Percentiles rank a stretch among this genome's conserved stretches.
These are phyloP conservation scores for Esox masquinongy DNA, from an alignment of 2,797 vertebrate genomes.

Conservation along the genomic window DNA sequence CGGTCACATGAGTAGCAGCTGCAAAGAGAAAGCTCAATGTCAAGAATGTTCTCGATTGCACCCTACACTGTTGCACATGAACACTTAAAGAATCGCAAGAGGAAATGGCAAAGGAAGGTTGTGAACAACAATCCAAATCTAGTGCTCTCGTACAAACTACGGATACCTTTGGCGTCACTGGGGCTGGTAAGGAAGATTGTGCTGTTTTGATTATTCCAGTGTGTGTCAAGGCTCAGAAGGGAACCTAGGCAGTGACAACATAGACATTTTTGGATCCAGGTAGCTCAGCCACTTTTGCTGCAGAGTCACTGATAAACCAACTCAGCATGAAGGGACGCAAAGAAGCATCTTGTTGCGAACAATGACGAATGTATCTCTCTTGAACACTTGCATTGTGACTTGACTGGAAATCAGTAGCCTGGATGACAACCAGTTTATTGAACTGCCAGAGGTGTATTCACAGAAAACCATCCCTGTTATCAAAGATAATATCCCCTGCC, in stretches of 20 bases:
- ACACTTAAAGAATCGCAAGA: background rate
- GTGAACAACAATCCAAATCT: conserved; percentile 10
- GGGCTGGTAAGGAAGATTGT: conserved; percentile 27
- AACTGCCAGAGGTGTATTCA: conserved; percentile 14
- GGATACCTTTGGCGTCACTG: conserved; percentile 17
- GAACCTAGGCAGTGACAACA: conserved; percentile 24
- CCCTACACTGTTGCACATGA: conserved; percentile 9
- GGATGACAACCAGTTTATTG: conserved; percentile 23
- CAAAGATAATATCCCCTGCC: conserved; percentile 21
- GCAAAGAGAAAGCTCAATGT: conserved; percentile 36
- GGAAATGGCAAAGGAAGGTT: conserved; percentile 7
- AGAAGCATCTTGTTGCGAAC: conserved; percentile 29
- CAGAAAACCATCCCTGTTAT: conserved; percentile 17
- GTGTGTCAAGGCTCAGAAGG: conserved; percentile 27
- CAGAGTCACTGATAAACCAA: conserved; percentile 19
- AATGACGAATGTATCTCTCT: conserved; percentile 22
- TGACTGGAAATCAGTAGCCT: conserved; percentile 20
- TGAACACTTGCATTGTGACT: conserved; percentile 14
- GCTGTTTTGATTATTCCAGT: conserved; percentile 31
- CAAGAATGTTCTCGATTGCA: conserved; percentile 20
- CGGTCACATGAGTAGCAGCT: conserved; percentile 24
- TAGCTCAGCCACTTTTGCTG: conserved; percentile 6
- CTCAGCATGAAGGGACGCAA: conserved; percentile 23
- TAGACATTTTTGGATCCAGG: conserved; percentile 27
- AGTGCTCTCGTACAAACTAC: conserved; percentile 12